Evolutionary conservation across 2,797 vertebrate genomes (phyloP).

Genomic region (Hephaestus fuliginosus): DNA sequence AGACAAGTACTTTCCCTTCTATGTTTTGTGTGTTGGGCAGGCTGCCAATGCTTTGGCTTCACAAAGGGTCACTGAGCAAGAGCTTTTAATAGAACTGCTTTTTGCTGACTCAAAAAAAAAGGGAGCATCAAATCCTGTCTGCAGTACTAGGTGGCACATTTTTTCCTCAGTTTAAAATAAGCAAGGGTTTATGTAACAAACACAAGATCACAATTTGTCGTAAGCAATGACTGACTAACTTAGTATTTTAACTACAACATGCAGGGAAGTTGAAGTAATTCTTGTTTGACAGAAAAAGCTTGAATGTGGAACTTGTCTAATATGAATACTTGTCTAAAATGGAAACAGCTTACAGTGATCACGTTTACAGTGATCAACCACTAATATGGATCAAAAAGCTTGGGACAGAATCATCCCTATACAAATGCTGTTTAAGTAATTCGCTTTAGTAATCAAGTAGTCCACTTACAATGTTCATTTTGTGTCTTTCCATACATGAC

Average conservation of each 20-base stretch:
- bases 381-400: too few relatives aligned
- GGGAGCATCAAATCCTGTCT: slow-evolving; percentile 25
- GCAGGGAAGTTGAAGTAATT: background rate
- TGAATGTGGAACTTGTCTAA: background rate
- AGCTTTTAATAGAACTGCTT: slow-evolving; percentile 71
- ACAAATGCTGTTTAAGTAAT: too few relatives aligned
- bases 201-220: background rate
- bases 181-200: slow-evolving; percentile 21
- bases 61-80: slow-evolving; percentile 74
- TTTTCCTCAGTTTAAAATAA: background rate
- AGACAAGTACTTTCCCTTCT: slow-evolving; percentile 78
- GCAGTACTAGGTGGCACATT: slow-evolving; percentile 10
- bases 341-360: too few relatives aligned
- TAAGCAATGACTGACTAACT: background rate
- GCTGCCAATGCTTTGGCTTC: slow-evolving; percentile 68
- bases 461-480: too few relatives aligned
- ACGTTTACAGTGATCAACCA: too few relatives aligned
- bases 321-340: background rate
- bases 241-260: background rate
- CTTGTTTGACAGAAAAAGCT: background rate
- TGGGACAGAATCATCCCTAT: too few relatives aligned
- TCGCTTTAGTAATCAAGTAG: too few relatives aligned
- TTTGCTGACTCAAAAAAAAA: slow-evolving; percentile 63
- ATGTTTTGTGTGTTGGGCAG: slow-evolving; percentile 69
- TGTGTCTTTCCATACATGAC: too few relatives aligned